Percentiles rank a stretch among this genome's conserved stretches.
Evolutionary conservation across 2,113 vertebrate genomes (phyloP).

Genomic region (Panthera leo): DNA sequence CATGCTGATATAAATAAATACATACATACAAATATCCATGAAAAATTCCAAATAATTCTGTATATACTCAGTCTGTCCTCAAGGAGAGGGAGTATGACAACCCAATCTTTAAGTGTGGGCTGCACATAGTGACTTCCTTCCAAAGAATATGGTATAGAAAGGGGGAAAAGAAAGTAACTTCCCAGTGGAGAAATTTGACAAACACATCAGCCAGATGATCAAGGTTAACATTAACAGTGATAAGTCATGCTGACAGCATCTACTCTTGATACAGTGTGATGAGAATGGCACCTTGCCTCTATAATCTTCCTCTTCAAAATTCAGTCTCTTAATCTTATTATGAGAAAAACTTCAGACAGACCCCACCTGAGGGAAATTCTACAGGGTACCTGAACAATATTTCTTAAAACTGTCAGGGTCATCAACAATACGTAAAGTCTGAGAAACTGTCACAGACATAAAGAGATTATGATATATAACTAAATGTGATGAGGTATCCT

Average conservation of each 20-base stretch:
- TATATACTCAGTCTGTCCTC: background rate
- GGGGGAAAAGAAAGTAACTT: background rate
- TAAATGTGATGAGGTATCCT: background rate
- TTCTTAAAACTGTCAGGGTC: background rate
- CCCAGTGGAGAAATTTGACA: background rate
- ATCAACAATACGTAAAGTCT: background rate
- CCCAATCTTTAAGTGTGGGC: background rate
- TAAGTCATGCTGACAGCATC: background rate
- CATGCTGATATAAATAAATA: background rate
- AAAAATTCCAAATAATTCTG: conserved; percentile 2
- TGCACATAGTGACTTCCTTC: background rate
- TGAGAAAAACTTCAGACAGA: background rate
- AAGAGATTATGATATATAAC: background rate
- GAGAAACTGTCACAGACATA: background rate
- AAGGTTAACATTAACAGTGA: background rate
- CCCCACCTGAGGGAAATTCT: background rate
- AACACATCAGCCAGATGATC: background rate
- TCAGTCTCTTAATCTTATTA: background rate
- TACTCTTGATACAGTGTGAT: background rate
- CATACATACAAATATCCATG: background rate
- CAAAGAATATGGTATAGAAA: background rate
- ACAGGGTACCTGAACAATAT: background rate
- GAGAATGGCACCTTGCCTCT: background rate
- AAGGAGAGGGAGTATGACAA: background rate
- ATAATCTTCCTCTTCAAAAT: background rate